Conservation (phyloP, 2,113 vertebrate genomes). For the Dermatemys mawii region DNA sequence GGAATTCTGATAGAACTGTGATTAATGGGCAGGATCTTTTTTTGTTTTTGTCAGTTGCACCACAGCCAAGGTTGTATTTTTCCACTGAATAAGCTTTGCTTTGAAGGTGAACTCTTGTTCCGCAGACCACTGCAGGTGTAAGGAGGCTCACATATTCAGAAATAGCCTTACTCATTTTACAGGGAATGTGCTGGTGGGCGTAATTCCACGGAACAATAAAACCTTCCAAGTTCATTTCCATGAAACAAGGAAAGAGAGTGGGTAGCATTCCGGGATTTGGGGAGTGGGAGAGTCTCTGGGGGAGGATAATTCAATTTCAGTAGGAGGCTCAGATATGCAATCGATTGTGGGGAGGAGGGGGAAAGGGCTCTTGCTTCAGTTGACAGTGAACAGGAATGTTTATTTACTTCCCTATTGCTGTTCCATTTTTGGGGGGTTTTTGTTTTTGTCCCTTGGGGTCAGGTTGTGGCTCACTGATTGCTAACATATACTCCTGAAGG, state of each 20-base stretch:
- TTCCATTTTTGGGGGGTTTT: too few relatives aligned
- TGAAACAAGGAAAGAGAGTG: background rate
- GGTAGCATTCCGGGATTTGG: slow-evolving; percentile 13
- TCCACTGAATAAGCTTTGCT: slow-evolving; percentile 66
- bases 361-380: background rate
- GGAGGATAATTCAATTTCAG: background rate
- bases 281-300: background rate
- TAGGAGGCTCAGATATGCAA: fast-evolving
- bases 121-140: slow-evolving; percentile 43
- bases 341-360: background rate
- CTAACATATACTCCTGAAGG: background rate
- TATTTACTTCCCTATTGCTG: background rate
- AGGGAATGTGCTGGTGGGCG: background rate
- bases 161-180: background rate
- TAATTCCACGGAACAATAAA: background rate
- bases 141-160: background rate
- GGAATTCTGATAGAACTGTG: slow-evolving; percentile 68
- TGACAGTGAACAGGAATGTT: background rate
- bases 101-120: slow-evolving; percentile 68
- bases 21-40: slow-evolving; percentile 49
- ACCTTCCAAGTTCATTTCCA: background rate
- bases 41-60: background rate
- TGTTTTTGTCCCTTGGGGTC: background rate
- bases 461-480: background rate
- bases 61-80: slow-evolving; percentile 76